Base-by-base conservation (phyloP, 1,140 invertebrate species). In the Armadillidium nasatum region DNA sequence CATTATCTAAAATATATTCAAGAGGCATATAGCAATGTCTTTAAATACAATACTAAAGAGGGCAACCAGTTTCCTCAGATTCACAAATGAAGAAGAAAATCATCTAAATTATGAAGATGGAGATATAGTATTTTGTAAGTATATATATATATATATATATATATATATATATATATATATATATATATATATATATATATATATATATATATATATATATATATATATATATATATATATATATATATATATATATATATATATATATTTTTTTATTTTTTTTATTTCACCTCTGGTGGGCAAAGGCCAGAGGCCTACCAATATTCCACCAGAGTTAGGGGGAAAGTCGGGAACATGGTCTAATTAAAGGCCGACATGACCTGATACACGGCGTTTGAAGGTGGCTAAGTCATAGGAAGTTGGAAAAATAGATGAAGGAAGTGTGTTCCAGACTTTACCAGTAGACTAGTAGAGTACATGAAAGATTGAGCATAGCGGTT, bases 51-150 rank as follows among this genome's bases (percentile, higher is more conserved):
- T 93, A 66, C 86, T 93, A 21, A 90, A 88, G 81, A 89, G 90
- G 78, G 92, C 92, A 33, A 92, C 91, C 69, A 91, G 89, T 82
- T 91, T 91, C 78, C 91, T 93, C 79, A 86, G 92, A 21, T 91
- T 91, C n/a, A 87, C 89, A n/a, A 87, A 87, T 77, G 87, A 87
- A 82, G 86, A 86, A 82, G 87, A 88, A 82, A 85, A 87, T 54
- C 86, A 85, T 46, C 85, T 87, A 78, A 82, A 85, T 4, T 92
- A 91, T 82, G 90, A 91, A 82, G 91, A 93, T 85, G 93, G 93
- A 79, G 92, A 94, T 87, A 89, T 93, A 75, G 86, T 93, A 9
- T 94, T 93, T 83, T 93, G 92, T 84, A 92, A 93, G 84, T 83
- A 33, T 44, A 10, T 15, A 11, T 23, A 77, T 22, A 13, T 78